These are phyloP conservation scores for Ceryle rudis DNA, from an alignment of 2,797 vertebrate species.

Conservation along the genomic window DNA sequence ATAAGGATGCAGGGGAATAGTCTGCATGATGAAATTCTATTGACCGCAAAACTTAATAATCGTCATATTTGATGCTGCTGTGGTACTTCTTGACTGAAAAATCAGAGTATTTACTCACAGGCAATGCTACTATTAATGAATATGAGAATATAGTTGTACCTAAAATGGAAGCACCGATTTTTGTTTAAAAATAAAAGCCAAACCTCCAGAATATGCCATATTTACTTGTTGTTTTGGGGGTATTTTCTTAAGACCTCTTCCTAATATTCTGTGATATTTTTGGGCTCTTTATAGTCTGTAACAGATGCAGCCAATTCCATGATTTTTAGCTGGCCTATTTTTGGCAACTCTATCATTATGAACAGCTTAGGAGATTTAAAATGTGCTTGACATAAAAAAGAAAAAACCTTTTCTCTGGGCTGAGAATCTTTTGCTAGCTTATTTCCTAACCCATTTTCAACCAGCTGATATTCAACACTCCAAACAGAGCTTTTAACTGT, in stretches of 20 bases:
- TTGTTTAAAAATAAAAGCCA: neutral
- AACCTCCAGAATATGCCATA: neutral
- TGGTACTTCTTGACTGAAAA: neutral
- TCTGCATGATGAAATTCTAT: neutral
- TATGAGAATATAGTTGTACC: neutral
- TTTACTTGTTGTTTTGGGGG: rapidly evolving
- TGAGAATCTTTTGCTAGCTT: constrained; percentile 35
- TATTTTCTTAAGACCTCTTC: neutral
- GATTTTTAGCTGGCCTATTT: constrained; percentile 50
- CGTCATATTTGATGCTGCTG: neutral
- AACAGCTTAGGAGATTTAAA: constrained; percentile 66
- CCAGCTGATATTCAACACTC: constrained; percentile 11
- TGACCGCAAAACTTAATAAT: neutral
- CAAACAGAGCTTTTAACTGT: constrained; percentile 25
- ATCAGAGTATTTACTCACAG: neutral
- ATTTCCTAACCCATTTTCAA: constrained; percentile 34
- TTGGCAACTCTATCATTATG: constrained; percentile 51
- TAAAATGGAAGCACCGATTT: neutral
- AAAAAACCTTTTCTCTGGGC: constrained; percentile 1
- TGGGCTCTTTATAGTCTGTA: neutral
- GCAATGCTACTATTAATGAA: neutral
- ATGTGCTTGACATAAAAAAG: constrained; percentile 30
- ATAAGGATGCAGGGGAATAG: neutral
- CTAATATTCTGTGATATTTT: neutral
- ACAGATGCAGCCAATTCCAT: constrained; percentile 51